Base-by-base conservation (phyloP, 2,888 invertebrate genomes). In the Macrosiphum euphorbiae region DNA sequence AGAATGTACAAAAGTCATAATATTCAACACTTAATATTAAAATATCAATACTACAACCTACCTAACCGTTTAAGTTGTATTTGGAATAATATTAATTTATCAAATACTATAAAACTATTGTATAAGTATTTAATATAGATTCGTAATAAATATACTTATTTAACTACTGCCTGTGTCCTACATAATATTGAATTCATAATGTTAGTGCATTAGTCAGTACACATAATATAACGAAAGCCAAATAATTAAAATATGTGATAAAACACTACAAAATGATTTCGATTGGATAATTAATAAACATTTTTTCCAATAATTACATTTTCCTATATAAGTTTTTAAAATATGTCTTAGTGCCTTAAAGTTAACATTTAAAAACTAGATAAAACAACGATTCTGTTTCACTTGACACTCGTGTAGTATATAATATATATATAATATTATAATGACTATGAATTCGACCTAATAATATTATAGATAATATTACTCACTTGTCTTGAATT, bases 401-500 rank as follows among this genome's bases (percentile, higher is more conserved):
- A 24, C 24, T 20, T 8, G 41, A 84, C 24, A 84, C 2, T 16
- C 7, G 7, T 24, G 13, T 84, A 41, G 16, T 41, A 4, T 24
- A 41, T 35, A 13, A 16, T n/a, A n/a, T 10, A 35, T 52, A 55
- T 5, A 44, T 44, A 44, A 44, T 44, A 26, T 58, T 26, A 26
- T 1, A 41, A 84, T 84, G 8, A 84, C 24, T 24, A 8, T 24
- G 24, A 84, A 7, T 24, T 20, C 16, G 10, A 44, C 41, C 7
- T 3, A 84, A 84, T 84, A 24, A 24, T 20, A 55, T 20, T 55
- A 3, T 24, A 4, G 24, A 24, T 24, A 13, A 58, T 10, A 44
- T 35, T 90, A 87, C 95, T 95, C 95, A 97, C 97, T 96, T 97
- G 95, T 99, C 98, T 95, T 98, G 97, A 94, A 99, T 97, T 5